Base-by-base conservation (phyloP, 2,113 vertebrate genomes). In the Sylvietta virens region DNA sequence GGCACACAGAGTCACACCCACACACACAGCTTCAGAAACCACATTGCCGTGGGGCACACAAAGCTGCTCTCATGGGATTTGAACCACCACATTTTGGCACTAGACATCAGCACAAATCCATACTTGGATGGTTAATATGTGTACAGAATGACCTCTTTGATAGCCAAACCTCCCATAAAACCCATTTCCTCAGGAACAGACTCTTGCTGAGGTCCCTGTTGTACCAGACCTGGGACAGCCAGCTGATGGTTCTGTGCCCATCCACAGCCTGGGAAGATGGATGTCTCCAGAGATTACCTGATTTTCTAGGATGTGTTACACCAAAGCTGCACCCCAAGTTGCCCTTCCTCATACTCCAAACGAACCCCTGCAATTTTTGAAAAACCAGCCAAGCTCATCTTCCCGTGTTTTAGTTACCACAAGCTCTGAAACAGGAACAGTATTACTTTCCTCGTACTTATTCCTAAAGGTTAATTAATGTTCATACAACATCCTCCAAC, bases 401-500 rank as follows among this genome's bases (percentile, higher is more conserved):
- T 83, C 33, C 15, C 54, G 4, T 8, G 42, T 33, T 77, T 64
- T 44, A n/a, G 45, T 58, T 91, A 85, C 4, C 47, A 18, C 35
- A 78, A 48, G 53, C 56, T 72, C 40, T 42, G 50, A 72, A 88
- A 45, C 0, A 1, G 62, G 27, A 90, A 39, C 69, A 66, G 1
- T 19, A 45, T 42, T 64, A 45, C 37, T 60, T 83, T 31, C 47
- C 51, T 57, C 33, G 14, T 45, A 37, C 33, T 53, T 60, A 76
- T 67, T 88, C 84, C 86, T 94, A 95, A 97, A 96, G 94, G 93
- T 96, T 95, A 96, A 95, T 96, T 90, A 94, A 88, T 86, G 60
- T 90, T 94, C 86, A 61, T 64, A 42, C 47, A 78, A 81, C 69
- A 84, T 40, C 76, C 48, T 93, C 86, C n/a, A 13, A 79, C 8